Percentiles rank a stretch among this genome's conserved stretches.
These are phyloP conservation scores for Haliclona indistincta DNA, from an alignment of 37 sponge, comb jelly and placozoan species.

Conservation along the genomic window DNA sequence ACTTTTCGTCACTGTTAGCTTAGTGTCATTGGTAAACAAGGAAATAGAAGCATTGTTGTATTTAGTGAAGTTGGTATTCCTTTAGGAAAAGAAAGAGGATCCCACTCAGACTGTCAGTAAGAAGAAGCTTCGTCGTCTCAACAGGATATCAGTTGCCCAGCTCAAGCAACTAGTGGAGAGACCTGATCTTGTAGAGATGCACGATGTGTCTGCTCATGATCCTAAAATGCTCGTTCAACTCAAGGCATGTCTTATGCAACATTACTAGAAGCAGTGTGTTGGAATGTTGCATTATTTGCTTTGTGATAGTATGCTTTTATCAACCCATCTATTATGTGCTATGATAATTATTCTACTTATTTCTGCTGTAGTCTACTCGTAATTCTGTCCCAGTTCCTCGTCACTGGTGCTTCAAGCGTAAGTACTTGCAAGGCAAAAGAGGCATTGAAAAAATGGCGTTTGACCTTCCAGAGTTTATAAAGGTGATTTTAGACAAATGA, in stretches of 20 bases:
- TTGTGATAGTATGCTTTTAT: neutral
- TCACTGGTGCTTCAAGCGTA: slow-evolving; percentile 99
- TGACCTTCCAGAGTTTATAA: slow-evolving; percentile 93
- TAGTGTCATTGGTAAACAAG: neutral
- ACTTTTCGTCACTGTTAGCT: neutral
- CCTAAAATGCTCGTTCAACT: slow-evolving; percentile 89
- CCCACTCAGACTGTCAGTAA: slow-evolving; percentile 69
- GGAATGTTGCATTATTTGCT: neutral
- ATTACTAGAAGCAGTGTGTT: neutral
- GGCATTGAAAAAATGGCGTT: slow-evolving; percentile 97
- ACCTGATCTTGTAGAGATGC: slow-evolving; percentile 99
- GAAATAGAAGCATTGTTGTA: neutral
- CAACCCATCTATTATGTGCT: neutral
- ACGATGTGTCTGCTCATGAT: slow-evolving; percentile 93
- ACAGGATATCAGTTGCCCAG: slow-evolving; percentile 84
- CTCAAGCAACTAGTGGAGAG: slow-evolving; percentile 92
- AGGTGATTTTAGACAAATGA: slow-evolving; percentile 66
- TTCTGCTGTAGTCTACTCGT: slow-evolving; percentile 61
- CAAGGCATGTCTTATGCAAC: slow-evolving; percentile 52
- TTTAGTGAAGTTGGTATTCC: neutral
- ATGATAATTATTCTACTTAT: too few species aligned
- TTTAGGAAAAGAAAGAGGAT: slow-evolving; percentile 10
- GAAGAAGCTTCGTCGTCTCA: slow-evolving; percentile 88
- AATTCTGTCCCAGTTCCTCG: slow-evolving; percentile 96
- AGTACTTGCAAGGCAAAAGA: slow-evolving; percentile 97